Evolutionary conservation across 2,797 vertebrate species (phyloP).

Genomic region (Hemitrygon akajei): DNA sequence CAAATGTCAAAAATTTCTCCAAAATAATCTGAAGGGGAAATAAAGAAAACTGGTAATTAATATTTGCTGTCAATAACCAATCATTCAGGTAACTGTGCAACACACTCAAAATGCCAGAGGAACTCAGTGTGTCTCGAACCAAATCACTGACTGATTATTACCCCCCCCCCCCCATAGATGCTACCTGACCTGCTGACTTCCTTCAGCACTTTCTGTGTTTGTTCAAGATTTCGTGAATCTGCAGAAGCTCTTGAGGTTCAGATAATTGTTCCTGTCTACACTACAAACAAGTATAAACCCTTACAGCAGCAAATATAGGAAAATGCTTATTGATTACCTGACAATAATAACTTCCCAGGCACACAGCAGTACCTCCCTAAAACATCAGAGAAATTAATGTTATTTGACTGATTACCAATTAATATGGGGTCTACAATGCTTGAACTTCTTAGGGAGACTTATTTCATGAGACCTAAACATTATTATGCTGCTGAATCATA

Average conservation of each 20-base stretch:
- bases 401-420: not conserved
- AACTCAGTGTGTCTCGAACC: too few species aligned
- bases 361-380: too few species aligned
- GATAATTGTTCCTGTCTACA: not conserved
- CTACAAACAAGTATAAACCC: not conserved
- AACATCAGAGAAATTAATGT: not conserved
- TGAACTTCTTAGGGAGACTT: not conserved
- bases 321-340: not conserved
- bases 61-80: too few species aligned
- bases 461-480: not conserved
- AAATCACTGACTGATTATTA: too few species aligned
- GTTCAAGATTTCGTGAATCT: too few species aligned
- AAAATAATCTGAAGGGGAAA: slow-evolving; percentile 16
- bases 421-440: not conserved
- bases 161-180: too few species aligned
- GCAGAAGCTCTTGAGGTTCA: not conserved
- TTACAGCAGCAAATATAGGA: not conserved
- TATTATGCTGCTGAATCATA: not conserved
- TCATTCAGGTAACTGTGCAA: not conserved
- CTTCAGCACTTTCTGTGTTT: too few species aligned
- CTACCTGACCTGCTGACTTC: too few species aligned
- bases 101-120: too few species aligned
- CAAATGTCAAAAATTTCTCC: slow-evolving; percentile 28
- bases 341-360: not conserved
- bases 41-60: not conserved